These are phyloP conservation scores for Amphiura filiformis DNA, from an alignment of 35 echinoderm and acorn worm species.

Conservation along the genomic window DNA sequence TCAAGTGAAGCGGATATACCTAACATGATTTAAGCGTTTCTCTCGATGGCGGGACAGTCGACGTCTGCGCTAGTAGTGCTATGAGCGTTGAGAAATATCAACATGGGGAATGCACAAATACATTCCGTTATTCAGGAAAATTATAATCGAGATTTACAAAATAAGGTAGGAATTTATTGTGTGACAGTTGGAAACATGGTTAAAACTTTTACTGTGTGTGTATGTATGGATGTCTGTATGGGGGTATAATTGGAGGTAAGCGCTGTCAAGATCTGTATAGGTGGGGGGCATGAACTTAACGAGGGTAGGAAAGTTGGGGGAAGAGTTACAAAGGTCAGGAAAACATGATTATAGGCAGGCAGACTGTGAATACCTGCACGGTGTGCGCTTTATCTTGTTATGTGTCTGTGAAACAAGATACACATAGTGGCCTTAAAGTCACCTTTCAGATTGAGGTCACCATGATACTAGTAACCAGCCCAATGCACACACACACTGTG, in stretches of 20 bases:
- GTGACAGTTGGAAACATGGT: too few relatives aligned
- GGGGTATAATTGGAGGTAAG: too few relatives aligned
- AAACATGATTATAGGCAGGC: neutral
- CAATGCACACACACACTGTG: neutral
- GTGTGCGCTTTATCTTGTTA: too few relatives aligned
- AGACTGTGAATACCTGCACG: neutral
- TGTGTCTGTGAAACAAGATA: too few relatives aligned
- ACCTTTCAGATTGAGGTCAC: neutral
- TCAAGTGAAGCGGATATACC: neutral
- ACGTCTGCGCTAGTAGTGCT: neutral
- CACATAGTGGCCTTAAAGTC: constrained; percentile 1
- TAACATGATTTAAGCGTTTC: constrained; percentile 2
- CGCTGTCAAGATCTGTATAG: neutral
- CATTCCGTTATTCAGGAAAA: constrained; percentile 99
- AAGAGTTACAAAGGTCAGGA: neutral
- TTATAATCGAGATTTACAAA: constrained; percentile 79
- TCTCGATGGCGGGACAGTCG: constrained; percentile 3
- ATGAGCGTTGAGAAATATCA: constrained; percentile 32
- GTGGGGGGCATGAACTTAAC: neutral
- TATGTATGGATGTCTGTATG: too few relatives aligned
- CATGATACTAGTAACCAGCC: neutral
- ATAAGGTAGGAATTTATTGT: constrained; percentile 16
- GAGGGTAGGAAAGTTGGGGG: neutral
- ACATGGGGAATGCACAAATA: constrained; percentile 98
- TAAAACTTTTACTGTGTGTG: too few relatives aligned